A percentile compares a stretch with the other conserved stretches of the same genome.
Conservation (phyloP, 2,113 vertebrate genomes). For the Nettapus auritus region DNA sequence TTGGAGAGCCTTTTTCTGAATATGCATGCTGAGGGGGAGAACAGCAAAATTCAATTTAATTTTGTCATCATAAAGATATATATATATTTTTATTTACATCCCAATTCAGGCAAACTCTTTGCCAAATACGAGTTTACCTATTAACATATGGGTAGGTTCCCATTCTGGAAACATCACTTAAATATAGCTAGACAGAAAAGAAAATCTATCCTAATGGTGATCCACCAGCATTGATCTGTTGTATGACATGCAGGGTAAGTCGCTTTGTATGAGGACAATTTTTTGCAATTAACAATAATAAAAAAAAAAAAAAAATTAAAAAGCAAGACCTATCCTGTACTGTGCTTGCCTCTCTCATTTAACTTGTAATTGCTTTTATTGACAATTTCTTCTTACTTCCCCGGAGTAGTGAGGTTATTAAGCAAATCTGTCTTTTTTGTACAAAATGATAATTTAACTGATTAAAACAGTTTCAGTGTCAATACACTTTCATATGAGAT, state of each 20-base stretch:
- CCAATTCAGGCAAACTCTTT: neutral
- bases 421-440: conserved; percentile 49
- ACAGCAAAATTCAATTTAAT: neutral
- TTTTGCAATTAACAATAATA: conserved; percentile 32
- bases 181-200: neutral
- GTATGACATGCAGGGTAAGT: neutral
- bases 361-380: conserved; percentile 71
- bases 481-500: neutral
- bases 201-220: neutral
- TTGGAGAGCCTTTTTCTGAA: neutral
- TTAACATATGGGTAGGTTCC: neutral
- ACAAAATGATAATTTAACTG: conserved; percentile 62
- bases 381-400: conserved; percentile 42
- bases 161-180: neutral
- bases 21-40: neutral
- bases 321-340: neutral
- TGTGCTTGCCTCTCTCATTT: conserved; percentile 29
- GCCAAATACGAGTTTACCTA: neutral
- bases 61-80: neutral
- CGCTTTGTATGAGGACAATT: neutral
- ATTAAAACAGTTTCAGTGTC: conserved; percentile 28
- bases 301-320: neutral
- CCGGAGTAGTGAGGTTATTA: conserved; percentile 46
- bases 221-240: neutral
- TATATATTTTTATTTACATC: neutral